Evolutionary conservation across 2,888 invertebrate genomes (phyloP), one percentile per base, ranked within the genome.

Genomic region (Ectobius pallidus): DNA sequence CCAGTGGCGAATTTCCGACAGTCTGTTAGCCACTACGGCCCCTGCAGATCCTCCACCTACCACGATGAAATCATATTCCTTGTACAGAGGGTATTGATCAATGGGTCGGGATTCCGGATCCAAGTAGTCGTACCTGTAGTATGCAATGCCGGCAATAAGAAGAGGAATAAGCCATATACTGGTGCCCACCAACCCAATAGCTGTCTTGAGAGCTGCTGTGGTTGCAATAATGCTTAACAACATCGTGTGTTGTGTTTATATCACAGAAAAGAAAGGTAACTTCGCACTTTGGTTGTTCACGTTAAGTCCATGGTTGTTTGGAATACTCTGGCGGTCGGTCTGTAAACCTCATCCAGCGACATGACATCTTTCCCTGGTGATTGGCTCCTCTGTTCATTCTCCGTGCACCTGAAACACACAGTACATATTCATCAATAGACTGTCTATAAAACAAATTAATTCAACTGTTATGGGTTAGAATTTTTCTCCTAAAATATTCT

Each of bases 21-120:
- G 83, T 20, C 96, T 87, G 80, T 88, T 93, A 9, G 96, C 95
- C 1, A 96, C 88, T 1, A 96, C 96, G 0, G 95, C 94, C 0
- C 96, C 96, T 0, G 96, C 96, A 0, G 95, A 94, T 0, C 96
- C 96, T 1, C 92, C 94, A 2, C 95, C 95, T 3, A 95, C 86
- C 1, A 95, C 87, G 30, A 95, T 86, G 79, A 95, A 95, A 80
- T 95, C 95, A 81, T 95, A 95, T 79, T 93, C 93, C n/a, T 85
- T 85, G 73, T 85, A 83, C 16, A 91, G 84, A 30, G 88, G 89
- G 74, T 89, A 87, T 75, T 88, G 89, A 79, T 94, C 90, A 74
- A 90, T 84, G 0, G 93, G 90, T 65, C 87, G 88, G 2, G 92
- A 90, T 82, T 95, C 95, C 0, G 95, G 95, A 80, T 95, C 95